phyloP scores from a whole-genome alignment of 2,797 vertebrate genomes.

The Ceryle rudis region DNA sequence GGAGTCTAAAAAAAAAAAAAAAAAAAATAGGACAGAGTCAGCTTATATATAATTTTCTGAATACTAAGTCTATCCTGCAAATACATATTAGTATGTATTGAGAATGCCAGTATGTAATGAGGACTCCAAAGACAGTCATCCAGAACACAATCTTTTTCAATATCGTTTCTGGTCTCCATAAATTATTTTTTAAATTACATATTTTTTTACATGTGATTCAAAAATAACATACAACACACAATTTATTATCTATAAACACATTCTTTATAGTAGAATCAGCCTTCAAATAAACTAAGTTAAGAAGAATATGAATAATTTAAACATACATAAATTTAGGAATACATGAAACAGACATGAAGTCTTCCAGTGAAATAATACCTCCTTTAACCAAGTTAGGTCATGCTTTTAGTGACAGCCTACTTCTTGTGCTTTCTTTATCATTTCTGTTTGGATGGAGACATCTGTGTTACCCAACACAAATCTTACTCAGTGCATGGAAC shows the following conservation, averaged over 20 bases:
- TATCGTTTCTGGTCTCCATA: neutral
- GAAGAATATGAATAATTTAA: neutral
- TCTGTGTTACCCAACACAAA: neutral
- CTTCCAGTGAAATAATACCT: neutral
- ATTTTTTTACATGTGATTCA: neutral
- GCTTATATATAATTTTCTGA: neutral
- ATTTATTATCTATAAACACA: neutral
- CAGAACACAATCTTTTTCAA: neutral
- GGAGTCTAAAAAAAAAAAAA: neutral
- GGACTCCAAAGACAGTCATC: neutral
- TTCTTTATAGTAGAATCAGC: neutral
- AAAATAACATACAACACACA: neutral
- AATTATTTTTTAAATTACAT: neutral
- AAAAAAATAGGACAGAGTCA: neutral
- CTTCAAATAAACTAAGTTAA: neutral
- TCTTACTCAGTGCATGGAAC: neutral
- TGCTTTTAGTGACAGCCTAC: neutral
- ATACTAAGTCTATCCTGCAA: neutral
- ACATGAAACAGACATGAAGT: neutral
- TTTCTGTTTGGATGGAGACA: neutral
- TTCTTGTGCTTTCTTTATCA: neutral
- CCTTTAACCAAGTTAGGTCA: neutral
- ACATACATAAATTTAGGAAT: neutral
- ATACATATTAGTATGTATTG: neutral
- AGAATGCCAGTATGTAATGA: neutral